Conservation (phyloP, 1,140 invertebrate genomes). For the Zophobas morio region DNA sequence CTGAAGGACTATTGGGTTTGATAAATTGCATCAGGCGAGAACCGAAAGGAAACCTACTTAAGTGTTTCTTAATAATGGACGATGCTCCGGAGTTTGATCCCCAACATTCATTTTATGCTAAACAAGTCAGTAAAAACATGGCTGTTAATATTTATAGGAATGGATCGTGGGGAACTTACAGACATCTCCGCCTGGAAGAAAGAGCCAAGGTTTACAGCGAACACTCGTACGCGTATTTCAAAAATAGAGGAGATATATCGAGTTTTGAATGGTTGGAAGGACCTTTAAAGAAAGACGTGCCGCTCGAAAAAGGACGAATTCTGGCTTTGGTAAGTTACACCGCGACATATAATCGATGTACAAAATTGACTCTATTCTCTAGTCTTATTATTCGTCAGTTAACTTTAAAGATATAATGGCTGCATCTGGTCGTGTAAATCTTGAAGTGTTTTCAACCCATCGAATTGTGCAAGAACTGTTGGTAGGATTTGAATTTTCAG, state of each 20-base stretch:
- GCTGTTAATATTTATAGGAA: neutral
- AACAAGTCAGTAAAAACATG: neutral
- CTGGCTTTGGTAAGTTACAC: neutral
- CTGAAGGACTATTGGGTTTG: no score
- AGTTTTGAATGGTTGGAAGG: no score
- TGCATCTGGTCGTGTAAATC: constrained; percentile 79
- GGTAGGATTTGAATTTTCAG: constrained; percentile 83
- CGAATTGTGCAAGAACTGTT: constrained; percentile 76
- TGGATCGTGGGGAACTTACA: no score
- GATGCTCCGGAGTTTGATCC: no score
- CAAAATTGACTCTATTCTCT: no score
- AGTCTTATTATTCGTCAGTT: constrained; percentile 77
- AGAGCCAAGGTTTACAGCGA: neutral
- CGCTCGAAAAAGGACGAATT: neutral
- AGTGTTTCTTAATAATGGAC: neutral
- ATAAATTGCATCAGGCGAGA: neutral
- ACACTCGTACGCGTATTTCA: neutral
- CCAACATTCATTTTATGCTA: neutral
- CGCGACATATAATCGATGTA: no score
- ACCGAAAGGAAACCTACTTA: neutral
- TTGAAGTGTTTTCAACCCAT: constrained; percentile 66
- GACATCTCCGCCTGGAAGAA: neutral
- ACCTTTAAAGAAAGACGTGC: neutral
- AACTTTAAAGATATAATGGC: constrained; percentile 88
- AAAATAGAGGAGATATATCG: constrained; percentile 67